These are phyloP conservation scores for Sturnira hondurensis DNA, from an alignment of 2,113 vertebrate genomes.

Conservation along the genomic window DNA sequence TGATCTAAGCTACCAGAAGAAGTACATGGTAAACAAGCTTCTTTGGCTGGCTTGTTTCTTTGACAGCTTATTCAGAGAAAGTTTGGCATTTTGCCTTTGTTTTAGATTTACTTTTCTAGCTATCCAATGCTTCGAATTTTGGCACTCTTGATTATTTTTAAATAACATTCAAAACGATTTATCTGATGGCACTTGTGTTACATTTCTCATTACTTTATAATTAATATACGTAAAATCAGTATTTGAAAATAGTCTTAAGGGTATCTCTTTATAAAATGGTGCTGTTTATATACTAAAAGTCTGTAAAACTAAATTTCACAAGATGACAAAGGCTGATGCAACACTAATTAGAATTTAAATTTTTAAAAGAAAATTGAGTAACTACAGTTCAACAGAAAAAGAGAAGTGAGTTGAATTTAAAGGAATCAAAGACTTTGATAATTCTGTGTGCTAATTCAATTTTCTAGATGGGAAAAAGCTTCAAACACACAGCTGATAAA, in stretches of 20 bases:
- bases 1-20: background rate
- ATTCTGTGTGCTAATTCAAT: background rate
- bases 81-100: background rate
- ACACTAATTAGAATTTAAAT: conserved; percentile 15
- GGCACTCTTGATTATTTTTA: background rate
- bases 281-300: conserved; percentile 55
- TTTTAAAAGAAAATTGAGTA: background rate
- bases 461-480: background rate
- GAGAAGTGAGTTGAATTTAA: background rate
- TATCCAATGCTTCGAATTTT: background rate
- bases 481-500: background rate
- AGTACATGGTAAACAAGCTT: background rate
- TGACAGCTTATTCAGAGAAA: background rate
- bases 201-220: conserved; percentile 5
- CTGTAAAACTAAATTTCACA: conserved; percentile 61
- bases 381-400: background rate
- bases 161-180: background rate
- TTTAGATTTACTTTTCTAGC: background rate
- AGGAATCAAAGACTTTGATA: background rate
- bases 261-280: conserved; percentile 44
- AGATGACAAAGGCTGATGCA: background rate
- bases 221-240: background rate
- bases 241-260: background rate
- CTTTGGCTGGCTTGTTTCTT: background rate
- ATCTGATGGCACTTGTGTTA: background rate